Conservation (phyloP, 2,113 vertebrate genomes). For the Brienomyrus longianalis region DNA sequence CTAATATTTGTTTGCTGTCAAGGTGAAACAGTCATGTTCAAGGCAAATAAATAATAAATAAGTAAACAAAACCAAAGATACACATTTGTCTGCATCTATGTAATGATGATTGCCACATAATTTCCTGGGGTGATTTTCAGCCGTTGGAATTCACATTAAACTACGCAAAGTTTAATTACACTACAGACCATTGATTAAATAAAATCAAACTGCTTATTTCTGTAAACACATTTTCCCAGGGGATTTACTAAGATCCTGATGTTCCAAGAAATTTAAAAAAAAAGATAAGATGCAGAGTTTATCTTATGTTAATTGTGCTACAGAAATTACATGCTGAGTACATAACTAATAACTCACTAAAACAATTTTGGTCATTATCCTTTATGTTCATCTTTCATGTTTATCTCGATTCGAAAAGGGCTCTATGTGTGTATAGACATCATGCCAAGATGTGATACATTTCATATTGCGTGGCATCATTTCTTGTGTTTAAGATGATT, state of each 20-base stretch:
- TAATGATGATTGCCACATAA: not conserved
- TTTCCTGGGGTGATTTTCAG: constrained; percentile 2
- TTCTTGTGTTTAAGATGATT: constrained; percentile 25
- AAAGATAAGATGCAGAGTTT: not conserved
- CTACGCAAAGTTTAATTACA: not conserved
- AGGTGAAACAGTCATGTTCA: not conserved
- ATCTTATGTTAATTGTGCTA: not conserved
- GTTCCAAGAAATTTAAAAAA: not conserved
- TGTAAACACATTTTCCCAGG: not conserved
- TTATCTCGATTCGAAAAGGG: not conserved
- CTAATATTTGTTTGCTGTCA: not conserved
- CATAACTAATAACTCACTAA: not conserved
- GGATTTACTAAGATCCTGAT: not conserved
- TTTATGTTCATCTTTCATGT: not conserved
- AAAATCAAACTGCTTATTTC: constrained; percentile 5
- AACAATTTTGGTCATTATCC: not conserved
- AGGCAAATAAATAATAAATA: not conserved
- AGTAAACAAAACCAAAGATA: not conserved
- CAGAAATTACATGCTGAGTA: not conserved
- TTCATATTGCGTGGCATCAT: not conserved
- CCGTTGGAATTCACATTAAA: not conserved
- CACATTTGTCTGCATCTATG: not conserved
- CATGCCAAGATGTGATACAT: not conserved
- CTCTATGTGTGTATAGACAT: not conserved
- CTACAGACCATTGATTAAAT: not conserved